A percentile compares a stretch with the other conserved stretches of the same genome.
Conservation (phyloP, 53 echinoderm and acorn worm species). For the Paracentrotus lividus region DNA sequence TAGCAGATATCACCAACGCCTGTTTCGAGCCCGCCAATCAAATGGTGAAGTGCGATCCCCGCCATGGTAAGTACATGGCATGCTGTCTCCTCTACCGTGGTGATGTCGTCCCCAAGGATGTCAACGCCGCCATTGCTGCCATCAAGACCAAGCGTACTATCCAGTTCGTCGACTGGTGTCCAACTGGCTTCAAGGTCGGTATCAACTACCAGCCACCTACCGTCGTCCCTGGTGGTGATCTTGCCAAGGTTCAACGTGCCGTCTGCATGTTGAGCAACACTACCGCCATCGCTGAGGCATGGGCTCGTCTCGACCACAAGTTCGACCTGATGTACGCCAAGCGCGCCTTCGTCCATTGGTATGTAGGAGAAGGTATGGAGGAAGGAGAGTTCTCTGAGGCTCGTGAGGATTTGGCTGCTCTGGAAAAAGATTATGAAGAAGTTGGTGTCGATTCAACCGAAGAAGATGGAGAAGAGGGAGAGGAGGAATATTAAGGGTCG, state of each 20-base stretch:
- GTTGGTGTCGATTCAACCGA: constrained; percentile 79
- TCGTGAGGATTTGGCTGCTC: constrained; percentile 86
- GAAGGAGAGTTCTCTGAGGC: constrained; percentile 98
- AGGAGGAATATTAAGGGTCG: too few relatives aligned
- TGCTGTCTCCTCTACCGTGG: constrained; percentile 93
- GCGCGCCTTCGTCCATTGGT: constrained; percentile 98
- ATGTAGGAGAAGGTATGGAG: constrained; percentile 99
- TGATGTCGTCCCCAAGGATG: constrained; percentile 95
- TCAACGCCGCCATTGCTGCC: constrained; percentile 98
- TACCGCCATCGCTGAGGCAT: constrained; percentile 97
- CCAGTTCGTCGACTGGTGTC: constrained; percentile 99
- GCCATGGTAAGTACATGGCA: constrained; percentile 98
- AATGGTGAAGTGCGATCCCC: constrained; percentile 94
- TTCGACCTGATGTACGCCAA: constrained; percentile 99
- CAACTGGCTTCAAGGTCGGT: constrained; percentile 99
- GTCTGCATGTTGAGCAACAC: constrained; percentile 99
- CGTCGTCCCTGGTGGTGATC: constrained; percentile 98
- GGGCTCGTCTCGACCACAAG: constrained; percentile 98
- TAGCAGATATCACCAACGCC: constrained; percentile 86
- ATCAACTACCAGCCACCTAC: constrained; percentile 99
- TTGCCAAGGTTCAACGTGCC: constrained; percentile 99
- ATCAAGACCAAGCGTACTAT: constrained; percentile 99
- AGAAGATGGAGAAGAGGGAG: too few relatives aligned
- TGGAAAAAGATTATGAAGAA: constrained; percentile 94
- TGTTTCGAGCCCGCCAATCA: constrained; percentile 94